Base-by-base conservation (phyloP, 2,797 vertebrate genomes). In the Diplodus puntazzo region DNA sequence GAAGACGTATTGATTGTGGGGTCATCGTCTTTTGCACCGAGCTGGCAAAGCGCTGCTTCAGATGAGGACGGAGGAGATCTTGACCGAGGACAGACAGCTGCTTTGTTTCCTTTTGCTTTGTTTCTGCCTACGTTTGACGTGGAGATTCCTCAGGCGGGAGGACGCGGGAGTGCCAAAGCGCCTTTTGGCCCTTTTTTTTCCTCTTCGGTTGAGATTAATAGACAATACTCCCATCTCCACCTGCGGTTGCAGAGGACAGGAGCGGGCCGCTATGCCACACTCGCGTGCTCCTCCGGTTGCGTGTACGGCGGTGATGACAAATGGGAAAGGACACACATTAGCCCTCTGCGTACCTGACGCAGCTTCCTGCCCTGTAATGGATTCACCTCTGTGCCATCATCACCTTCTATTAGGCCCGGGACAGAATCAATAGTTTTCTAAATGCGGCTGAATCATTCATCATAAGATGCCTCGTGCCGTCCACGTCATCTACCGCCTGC, bases 371-470 rank as follows among this genome's bases (percentile, higher is more conserved):
- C 73, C 81, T 45, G 81, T 95, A 96, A 95, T 95, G 94, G 92
- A 94, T 94, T 95, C 92, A 93, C 93, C 93, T 92, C 87, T 52
- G 69, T 89, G 85, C 93, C 92, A 94, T 95, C 94, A 95, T 95
- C 92, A 88, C 83, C 93, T 92, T 93, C 88, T 94, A 92, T 95
- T 93, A 93, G 89, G 83, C 86, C 71, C 65, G 58, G 85, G 89
- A 92, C 83, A 86, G 87, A 95, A 95, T 95, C 94, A 69, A 95
- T 96, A 95, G 88, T 92, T 94, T 94, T 94, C 91, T 92, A 92
- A 95, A 95, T 92, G 89, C 85, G 87, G 87, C 77, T 54, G 92
- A 92, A 92, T 93, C 89, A 89, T 94, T 93, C 87, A 92, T 95
- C 89, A 93, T 92, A 92, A 90, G 79, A 90, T 80, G 82, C 81